A percentile compares a stretch with the other conserved stretches of the same genome.
These are phyloP conservation scores for Scaptomyza parva DNA, from an alignment of 2,888 invertebrate genomes.

Conservation along the genomic window DNA sequence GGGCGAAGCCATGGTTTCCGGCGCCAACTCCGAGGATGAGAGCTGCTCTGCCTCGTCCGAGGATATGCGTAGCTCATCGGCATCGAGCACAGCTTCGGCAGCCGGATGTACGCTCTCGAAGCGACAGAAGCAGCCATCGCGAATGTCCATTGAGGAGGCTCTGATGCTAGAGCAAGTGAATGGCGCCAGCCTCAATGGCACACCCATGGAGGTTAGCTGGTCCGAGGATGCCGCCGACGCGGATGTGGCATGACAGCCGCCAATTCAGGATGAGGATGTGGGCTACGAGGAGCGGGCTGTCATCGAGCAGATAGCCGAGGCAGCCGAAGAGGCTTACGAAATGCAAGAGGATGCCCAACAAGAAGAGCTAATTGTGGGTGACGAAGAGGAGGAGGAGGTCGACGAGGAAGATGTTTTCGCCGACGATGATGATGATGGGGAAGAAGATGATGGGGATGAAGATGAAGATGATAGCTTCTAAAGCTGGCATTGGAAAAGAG, in stretches of 20 bases:
- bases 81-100: constrained; percentile 78
- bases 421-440: constrained; percentile 1
- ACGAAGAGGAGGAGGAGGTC: constrained; percentile 37
- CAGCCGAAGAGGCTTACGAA: constrained; percentile 77
- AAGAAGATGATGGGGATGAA: constrained; percentile 73
- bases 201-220: constrained; percentile 85
- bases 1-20: constrained; percentile 89
- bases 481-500: constrained; percentile 54
- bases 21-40: constrained; percentile 87
- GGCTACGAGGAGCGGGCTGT: constrained; percentile 73
- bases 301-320: constrained; percentile 69
- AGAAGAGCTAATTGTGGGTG: constrained; percentile 60
- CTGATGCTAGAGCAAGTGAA: constrained; percentile 79
- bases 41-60: constrained; percentile 86
- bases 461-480: constrained; percentile 85
- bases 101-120: constrained; percentile 47
- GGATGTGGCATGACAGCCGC: constrained; percentile 82
- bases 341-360: constrained; percentile 54
- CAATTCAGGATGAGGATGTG: constrained; percentile 34
- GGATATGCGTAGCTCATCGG: constrained; percentile 85
- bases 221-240: constrained; percentile 84
- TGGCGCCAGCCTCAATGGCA: constrained; percentile 84
- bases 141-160: constrained; percentile 83
- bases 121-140: constrained; percentile 74
- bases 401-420: constrained; percentile 27